Base-by-base conservation (phyloP, 2,888 invertebrate species). In the Conomelus anceps region DNA sequence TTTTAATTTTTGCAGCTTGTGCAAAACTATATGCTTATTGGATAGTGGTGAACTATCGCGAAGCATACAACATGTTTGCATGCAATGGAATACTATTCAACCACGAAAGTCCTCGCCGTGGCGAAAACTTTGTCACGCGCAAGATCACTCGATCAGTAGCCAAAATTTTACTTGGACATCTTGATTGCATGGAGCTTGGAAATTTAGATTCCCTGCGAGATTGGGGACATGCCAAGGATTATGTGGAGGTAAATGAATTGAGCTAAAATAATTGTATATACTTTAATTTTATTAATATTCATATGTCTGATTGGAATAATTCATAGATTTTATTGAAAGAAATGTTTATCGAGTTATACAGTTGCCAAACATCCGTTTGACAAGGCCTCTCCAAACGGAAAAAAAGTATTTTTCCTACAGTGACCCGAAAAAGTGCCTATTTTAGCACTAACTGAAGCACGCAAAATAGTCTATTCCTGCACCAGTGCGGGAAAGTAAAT, bases 191-290 rank as follows among this genome's bases (percentile, higher is more conserved):
- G 89, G 98, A 99, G 93, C 94, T 99, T 90, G 99, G 99, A 22
- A 99, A 98, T 93, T 94, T 99, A 92, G 98, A 99, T 93, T 97
- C 99, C 22, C 96, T 97, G 93, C 95, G 99, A 92, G 99, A 99
- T 93, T 99, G 99, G 99, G 99, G 99, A 7, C 98, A 98, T 93
- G 98, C 98, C 0, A 97, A 96, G 93, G 99, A 99, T 94, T 99
- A 98, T 93, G 97, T 99, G 9, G 97, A 98, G 95, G 97, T 97
- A 92, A 92, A 92, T 91, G 86, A 84, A 89, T 23, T 86, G 17
- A n/a, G n/a, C n/a, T n/a, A n/a, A n/a, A n/a, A n/a, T n/a, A n/a
- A n/a, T n/a, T n/a, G n/a, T 22, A 23, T 9, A 23, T 86, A 23
- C 4, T 26, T 11, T 26, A 26, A 11, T 26, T 34, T 34, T 34